phyloP scores from a whole-genome alignment of 2,888 invertebrate species.

The Luffia ferchaultella region DNA sequence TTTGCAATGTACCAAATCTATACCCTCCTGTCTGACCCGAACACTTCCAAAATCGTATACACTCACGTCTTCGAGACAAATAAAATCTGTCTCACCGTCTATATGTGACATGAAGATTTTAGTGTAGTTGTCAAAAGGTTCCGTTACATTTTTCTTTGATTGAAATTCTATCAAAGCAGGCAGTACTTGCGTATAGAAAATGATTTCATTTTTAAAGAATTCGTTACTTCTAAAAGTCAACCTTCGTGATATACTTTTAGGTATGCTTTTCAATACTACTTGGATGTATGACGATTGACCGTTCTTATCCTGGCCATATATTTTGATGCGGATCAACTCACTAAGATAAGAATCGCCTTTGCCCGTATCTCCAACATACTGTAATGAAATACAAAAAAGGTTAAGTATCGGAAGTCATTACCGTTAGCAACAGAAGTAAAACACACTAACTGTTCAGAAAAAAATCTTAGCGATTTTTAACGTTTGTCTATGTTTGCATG shows the following conservation, averaged over 20 bases:
- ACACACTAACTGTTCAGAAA: too few species aligned
- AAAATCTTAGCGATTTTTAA: too few species aligned
- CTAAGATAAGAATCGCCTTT: slow-evolving; percentile 79
- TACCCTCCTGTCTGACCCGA: slow-evolving; percentile 50
- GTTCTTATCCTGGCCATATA: slow-evolving; percentile 47
- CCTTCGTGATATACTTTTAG: slow-evolving; percentile 67
- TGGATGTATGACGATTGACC: slow-evolving; percentile 39
- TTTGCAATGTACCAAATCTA: slow-evolving; percentile 55
- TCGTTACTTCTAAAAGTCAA: slow-evolving; percentile 71
- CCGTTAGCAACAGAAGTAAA: too few species aligned
- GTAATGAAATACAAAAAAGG: slow-evolving; percentile 17
- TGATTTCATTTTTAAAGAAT: slow-evolving; percentile 76
- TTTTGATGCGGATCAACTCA: slow-evolving; percentile 65
- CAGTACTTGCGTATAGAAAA: slow-evolving; percentile 67
- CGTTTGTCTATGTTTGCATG: too few species aligned
- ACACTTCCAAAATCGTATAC: slow-evolving; percentile 47
- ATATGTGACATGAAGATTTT: slow-evolving; percentile 47
- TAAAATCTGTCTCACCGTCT: slow-evolving; percentile 63
- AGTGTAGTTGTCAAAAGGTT: slow-evolving; percentile 59
- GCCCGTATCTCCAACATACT: slow-evolving; percentile 49
- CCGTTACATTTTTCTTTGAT: slow-evolving; percentile 31
- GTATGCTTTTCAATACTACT: slow-evolving; percentile 72
- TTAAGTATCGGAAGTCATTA: background rate
- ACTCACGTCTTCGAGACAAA: slow-evolving; percentile 64
- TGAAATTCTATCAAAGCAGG: slow-evolving; percentile 53